Evolutionary conservation across 2,797 vertebrate genomes (phyloP).

Genomic region (Bucorvus abyssinicus): DNA sequence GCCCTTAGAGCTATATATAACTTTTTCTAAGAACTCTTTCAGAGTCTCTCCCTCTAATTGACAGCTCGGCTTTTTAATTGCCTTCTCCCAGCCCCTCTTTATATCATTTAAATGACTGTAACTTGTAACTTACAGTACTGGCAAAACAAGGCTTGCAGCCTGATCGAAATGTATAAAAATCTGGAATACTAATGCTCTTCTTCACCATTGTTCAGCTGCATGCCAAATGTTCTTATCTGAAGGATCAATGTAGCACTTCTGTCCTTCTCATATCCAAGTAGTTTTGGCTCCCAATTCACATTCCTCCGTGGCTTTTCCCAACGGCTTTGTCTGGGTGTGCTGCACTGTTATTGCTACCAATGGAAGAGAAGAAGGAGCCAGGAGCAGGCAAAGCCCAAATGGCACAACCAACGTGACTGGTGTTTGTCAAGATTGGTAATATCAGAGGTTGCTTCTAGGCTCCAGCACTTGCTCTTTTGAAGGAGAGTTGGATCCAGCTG

Average conservation of each 20-base stretch:
- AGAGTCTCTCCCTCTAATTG: neutral
- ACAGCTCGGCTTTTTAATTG: neutral
- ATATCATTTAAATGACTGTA: neutral
- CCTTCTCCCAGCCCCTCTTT: neutral
- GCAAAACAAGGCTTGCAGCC: neutral
- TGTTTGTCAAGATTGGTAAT: neutral
- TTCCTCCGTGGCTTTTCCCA: neutral
- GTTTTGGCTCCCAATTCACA: rapidly evolving
- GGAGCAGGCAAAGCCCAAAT: neutral
- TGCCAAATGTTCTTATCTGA: constrained; percentile 8
- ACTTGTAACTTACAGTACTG: neutral
- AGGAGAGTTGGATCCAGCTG: neutral
- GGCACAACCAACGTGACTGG: rapidly evolving
- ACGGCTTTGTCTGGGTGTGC: neutral
- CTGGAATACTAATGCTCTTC: constrained; percentile 4
- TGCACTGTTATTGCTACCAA: neutral
- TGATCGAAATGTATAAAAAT: constrained; percentile 19
- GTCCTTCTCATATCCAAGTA: neutral
- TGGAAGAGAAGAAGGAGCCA: neutral
- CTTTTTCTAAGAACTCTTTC: neutral
- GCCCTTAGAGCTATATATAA: neutral
- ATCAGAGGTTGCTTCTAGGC: neutral
- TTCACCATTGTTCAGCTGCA: neutral
- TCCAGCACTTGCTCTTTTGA: neutral
- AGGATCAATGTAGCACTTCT: neutral